Base-by-base conservation (phyloP, 2,888 invertebrate genomes). In the Mythimna albipuncta region DNA sequence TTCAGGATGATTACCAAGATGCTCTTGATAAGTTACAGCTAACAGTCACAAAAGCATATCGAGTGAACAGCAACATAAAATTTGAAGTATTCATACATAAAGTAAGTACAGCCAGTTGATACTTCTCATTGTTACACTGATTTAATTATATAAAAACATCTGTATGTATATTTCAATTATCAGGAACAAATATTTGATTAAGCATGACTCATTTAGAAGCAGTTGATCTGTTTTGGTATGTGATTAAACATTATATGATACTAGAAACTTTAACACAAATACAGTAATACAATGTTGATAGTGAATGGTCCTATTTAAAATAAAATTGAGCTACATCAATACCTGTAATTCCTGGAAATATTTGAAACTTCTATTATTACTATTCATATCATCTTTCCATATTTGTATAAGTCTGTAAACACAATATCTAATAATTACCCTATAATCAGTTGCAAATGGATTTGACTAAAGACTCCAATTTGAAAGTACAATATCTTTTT, bases 51-150 rank as follows among this genome's bases (percentile, higher is more conserved):
- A 98, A 99, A 96, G 99, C 99, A 11, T 99, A 98, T 92, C 98
- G 99, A 96, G 98, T 99, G 32, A 99, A 99, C 96, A 98, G 98
- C 75, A 98, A 98, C 85, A 99, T 99, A 78, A 99, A 99, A 92
- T 99, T 99, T 97, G 99, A 99, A 96, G 99, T 98, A 61, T 99
- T 99, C 92, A 99, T 99, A 89, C 99, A 99, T 94, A 99, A 99
- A 97, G 97, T 97, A 91, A 91, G 91, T 82, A 66, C 35, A 65
- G 44, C 32, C 63, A 55, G 81, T 69, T 69, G 19, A 55, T 10
- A 32, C 44, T 21, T 58, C 13, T 2, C 44, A 75, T 38, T 65
- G 35, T 38, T 55, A 73, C 54, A 52, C 16, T n/a, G 13, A 64
- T 64, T 61, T 41, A 55, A 69, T 69, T 58, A 67, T 69, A 54